Conservation (phyloP, 2,113 vertebrate genomes). For the Romanogobio albipinnatus region DNA sequence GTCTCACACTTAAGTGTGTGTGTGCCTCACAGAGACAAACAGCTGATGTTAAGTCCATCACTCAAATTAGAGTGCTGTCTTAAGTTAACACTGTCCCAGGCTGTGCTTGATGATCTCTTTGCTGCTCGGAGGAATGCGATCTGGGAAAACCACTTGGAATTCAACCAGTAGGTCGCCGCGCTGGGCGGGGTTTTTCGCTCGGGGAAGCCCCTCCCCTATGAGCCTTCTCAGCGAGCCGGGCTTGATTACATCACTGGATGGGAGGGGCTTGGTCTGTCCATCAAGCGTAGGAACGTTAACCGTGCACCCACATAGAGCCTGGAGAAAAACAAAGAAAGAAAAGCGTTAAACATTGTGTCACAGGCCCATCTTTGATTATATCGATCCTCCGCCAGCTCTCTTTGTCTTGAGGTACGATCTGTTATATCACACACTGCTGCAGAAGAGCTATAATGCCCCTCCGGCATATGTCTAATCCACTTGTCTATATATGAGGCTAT, state of each 20-base stretch:
- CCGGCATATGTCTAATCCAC: conserved; percentile 18
- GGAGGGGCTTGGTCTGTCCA: conserved; percentile 90
- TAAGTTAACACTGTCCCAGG: conserved; percentile 77
- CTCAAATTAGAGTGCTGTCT: not conserved
- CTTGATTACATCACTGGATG: conserved; percentile 93
- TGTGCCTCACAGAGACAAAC: conserved; percentile 61
- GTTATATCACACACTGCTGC: conserved; percentile 50
- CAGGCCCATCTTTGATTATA: not conserved
- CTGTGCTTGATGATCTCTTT: conserved; percentile 97
- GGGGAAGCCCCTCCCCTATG: conserved; percentile 90
- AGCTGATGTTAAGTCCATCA: conserved; percentile 21
- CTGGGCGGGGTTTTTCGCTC: conserved; percentile 89
- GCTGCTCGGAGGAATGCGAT: conserved; percentile 94
- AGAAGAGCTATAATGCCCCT: conserved; percentile 31
- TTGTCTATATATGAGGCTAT: conserved; percentile 14
- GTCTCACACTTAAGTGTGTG: not conserved
- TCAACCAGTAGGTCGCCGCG: conserved; percentile 94
- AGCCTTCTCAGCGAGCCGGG: conserved; percentile 91
- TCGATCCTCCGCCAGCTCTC: not conserved
- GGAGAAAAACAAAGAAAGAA: conserved; percentile 50
- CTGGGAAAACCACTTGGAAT: conserved; percentile 96
- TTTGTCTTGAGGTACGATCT: conserved; percentile 39
- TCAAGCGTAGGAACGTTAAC: conserved; percentile 97
- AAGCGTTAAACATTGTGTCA: not conserved
- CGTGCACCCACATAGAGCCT: conserved; percentile 97